phyloP scores from a whole-genome alignment of 2,797 vertebrate genomes.

The Catostomus latipinnis region DNA sequence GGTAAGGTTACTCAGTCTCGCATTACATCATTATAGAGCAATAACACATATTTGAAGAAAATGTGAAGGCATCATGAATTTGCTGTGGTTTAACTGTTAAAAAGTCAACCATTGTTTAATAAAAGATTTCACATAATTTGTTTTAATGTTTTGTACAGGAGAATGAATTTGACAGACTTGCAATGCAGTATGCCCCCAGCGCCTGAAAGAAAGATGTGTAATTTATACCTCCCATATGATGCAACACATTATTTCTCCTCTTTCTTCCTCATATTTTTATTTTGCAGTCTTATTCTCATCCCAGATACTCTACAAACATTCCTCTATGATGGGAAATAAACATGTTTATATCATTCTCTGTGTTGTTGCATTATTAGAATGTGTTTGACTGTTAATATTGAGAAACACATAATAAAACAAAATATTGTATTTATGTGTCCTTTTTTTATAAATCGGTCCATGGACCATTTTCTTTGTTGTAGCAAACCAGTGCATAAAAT shows the following conservation, averaged over 20 bases:
- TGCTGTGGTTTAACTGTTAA: neutral
- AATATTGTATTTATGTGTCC: too few relatives aligned
- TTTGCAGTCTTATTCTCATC: constrained; percentile 2
- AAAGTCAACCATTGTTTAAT: neutral
- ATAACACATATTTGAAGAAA: neutral
- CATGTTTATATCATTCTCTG: constrained; percentile 5
- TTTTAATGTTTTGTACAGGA: constrained; percentile 76
- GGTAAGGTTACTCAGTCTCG: constrained; percentile 72
- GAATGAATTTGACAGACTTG: constrained; percentile 92
- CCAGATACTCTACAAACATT: constrained; percentile 40
- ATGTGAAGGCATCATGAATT: neutral
- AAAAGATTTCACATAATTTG: neutral
- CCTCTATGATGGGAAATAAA: constrained; percentile 36
- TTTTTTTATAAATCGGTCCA: too few relatives aligned
- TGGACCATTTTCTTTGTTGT: too few relatives aligned
- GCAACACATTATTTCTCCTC: neutral
- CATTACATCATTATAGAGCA: neutral
- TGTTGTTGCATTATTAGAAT: constrained; percentile 1
- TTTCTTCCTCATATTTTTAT: neutral
- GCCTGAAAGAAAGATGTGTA: constrained; percentile 61
- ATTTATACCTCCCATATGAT: constrained; percentile 1
- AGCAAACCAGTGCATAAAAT: too few relatives aligned
- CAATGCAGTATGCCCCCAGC: constrained; percentile 87
- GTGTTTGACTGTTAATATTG: neutral
- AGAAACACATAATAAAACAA: too few relatives aligned